phyloP scores from a whole-genome alignment of 2,113 vertebrate genomes.

The Gymnorhina tibicen region DNA sequence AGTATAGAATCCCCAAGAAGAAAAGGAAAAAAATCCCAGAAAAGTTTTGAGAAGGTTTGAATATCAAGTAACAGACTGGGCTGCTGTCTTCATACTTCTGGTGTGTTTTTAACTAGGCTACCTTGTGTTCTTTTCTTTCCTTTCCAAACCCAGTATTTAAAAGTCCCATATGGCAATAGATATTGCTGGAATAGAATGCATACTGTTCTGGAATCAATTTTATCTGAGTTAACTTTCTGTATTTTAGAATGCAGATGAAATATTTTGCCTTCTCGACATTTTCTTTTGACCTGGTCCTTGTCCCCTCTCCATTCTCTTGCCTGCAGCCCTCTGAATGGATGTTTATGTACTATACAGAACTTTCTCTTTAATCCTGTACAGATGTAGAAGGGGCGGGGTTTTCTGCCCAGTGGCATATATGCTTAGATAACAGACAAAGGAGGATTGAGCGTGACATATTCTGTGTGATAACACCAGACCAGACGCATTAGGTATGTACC shows the following conservation, averaged over 20 bases:
- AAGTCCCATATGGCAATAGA: slow-evolving; percentile 37
- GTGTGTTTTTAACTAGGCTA: slow-evolving; percentile 56
- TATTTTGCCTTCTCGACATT: neutral
- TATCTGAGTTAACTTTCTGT: neutral
- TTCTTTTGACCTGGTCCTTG: neutral
- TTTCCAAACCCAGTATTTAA: slow-evolving; percentile 64
- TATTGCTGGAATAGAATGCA: slow-evolving; percentile 9
- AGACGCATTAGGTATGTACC: neutral
- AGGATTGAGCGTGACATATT: neutral
- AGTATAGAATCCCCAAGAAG: slow-evolving; percentile 13
- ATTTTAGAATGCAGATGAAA: slow-evolving; percentile 16
- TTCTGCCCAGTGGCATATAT: neutral
- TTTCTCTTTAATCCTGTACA: neutral
- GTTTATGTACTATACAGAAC: neutral
- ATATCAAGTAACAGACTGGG: slow-evolving; percentile 64
- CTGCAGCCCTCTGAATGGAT: neutral
- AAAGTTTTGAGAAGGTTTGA: slow-evolving; percentile 53
- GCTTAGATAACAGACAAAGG: neutral
- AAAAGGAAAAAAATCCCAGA: slow-evolving; percentile 3
- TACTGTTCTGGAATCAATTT: slow-evolving; percentile 38
- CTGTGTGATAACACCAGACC: neutral
- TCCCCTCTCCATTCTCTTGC: neutral
- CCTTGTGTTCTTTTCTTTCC: slow-evolving; percentile 63
- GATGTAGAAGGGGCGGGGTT: neutral
- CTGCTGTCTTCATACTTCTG: slow-evolving; percentile 62